Evolutionary conservation across 2,888 invertebrate species (phyloP).

Genomic region (Aromia moschata): DNA sequence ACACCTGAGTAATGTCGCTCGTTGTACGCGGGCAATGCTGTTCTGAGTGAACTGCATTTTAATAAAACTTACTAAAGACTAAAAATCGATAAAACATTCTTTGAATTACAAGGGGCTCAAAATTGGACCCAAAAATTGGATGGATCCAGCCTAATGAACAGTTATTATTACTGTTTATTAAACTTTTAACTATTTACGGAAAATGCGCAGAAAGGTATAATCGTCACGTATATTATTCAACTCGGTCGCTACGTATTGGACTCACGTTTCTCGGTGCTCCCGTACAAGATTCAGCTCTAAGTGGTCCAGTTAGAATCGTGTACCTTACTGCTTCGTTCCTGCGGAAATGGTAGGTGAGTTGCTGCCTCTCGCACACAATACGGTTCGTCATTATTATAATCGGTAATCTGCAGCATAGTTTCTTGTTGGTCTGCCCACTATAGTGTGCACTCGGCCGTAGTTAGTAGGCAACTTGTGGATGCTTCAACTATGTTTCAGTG

Average conservation of each 20-base stretch:
- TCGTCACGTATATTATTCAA: conserved; percentile 39
- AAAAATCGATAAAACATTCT: no score
- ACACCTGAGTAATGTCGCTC: no score
- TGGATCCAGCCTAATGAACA: no score
- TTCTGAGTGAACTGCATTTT: no score
- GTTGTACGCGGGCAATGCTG: no score
- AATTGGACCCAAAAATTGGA: no score
- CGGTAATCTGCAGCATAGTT: conserved; percentile 37
- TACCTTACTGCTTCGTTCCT: conserved; percentile 29
- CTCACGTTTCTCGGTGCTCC: conserved; percentile 32
- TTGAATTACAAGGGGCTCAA: no score
- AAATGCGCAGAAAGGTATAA: no score
- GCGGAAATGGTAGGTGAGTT: conserved; percentile 31
- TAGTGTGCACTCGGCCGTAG: conserved; percentile 34
- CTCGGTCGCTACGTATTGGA: conserved; percentile 37
- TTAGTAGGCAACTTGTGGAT: conserved; percentile 29
- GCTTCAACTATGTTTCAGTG: no score
- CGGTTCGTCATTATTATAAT: conserved; percentile 35
- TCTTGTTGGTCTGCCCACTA: conserved; percentile 38
- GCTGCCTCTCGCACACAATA: conserved; percentile 26
- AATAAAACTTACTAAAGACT: no score
- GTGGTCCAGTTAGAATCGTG: conserved; percentile 35
- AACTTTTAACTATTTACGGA: no score
- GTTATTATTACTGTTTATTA: no score
- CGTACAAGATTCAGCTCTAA: conserved; percentile 34